Base-by-base conservation (phyloP, 2,888 invertebrate species). In the Microctonus brassicae region DNA sequence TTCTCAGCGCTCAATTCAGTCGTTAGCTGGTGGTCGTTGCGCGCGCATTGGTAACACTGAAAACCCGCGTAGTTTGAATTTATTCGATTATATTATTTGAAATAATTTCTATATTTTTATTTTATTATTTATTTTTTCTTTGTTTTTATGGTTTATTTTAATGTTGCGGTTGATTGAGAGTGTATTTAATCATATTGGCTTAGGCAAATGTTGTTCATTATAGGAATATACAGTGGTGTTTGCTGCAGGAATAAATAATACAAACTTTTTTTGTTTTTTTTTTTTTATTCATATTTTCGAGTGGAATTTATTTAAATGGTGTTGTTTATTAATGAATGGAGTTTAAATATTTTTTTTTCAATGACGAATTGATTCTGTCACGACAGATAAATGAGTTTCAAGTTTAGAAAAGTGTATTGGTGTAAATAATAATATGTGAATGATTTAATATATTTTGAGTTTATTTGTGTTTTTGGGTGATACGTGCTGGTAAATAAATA, bases 1-100 rank as follows among this genome's bases (percentile, higher is more conserved):
- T 47, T 75, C 63, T 63, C 73, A 70, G 75, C 76, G 63, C 17
- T 77, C 81, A 79, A 81, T 82, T 83, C 84, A 86, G 85, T 86
- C 81, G 82, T 81, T 78, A 72, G 79, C 79, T 83, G 82, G 74
- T 80, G 72, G 73, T 76, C 79, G 80, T 73, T 82, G 81, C 77
- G 80, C 76, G 77, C 73, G 78, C 76, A 76, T 78, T 75, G 70
- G 1, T 1, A 3, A 69, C 13, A n/a, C 42, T 20, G 29, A 29
- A 29, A 5, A 4, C 39, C 47, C 63, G 67, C 57, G 47, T 63
- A 67, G 24, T 70, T 70, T 47, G 33, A 58, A 55, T 33, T 63
- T 42, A 29, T 17, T 10, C 13, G 17, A 58, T 42, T 42, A 39
- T 29, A 10, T n/a, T 57, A 26, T 36, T 26, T n/a, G 11, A 52